Evolutionary conservation across 2,888 invertebrate genomes (phyloP).

Genomic region (Dryocosmus kuriphilus): DNA sequence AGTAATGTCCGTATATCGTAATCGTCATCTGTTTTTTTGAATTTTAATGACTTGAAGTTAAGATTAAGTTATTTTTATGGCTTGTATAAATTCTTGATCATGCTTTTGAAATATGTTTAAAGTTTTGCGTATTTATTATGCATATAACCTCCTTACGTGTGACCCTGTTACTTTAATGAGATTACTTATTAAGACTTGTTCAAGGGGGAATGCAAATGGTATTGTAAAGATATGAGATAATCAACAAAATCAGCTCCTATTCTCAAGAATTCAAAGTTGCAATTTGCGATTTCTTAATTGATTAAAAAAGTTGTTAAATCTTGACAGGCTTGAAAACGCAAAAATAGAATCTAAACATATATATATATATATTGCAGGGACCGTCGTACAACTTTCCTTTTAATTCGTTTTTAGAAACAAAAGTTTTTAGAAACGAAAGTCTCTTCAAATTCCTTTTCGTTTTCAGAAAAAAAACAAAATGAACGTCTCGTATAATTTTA

Average conservation of each 20-base stretch:
- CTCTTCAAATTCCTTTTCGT: too few species aligned
- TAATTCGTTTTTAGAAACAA: neutral
- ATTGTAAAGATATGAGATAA: neutral
- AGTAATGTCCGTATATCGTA: neutral
- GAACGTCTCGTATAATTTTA: too few species aligned
- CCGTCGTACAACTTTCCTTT: neutral
- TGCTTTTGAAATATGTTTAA: neutral
- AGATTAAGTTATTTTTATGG: neutral
- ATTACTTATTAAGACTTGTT: constrained; percentile 18
- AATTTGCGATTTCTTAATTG: neutral
- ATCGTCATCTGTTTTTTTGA: neutral
- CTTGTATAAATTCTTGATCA: neutral
- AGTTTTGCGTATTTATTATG: neutral
- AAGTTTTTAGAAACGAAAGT: neutral
- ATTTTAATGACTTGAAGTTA: neutral
- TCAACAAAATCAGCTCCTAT: neutral
- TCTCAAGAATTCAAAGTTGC: neutral
- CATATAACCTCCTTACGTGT: constrained; percentile 4
- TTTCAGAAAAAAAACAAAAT: too few species aligned
- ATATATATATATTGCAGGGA: neutral
- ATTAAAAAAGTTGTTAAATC: too few species aligned
- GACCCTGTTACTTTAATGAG: constrained; percentile 31
- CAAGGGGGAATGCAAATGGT: constrained; percentile 2
- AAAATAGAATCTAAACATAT: too few species aligned
- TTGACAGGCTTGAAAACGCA: too few species aligned